Evolutionary conservation across 2,888 invertebrate genomes (phyloP).

Genomic region (Zootermopsis nevadensis): DNA sequence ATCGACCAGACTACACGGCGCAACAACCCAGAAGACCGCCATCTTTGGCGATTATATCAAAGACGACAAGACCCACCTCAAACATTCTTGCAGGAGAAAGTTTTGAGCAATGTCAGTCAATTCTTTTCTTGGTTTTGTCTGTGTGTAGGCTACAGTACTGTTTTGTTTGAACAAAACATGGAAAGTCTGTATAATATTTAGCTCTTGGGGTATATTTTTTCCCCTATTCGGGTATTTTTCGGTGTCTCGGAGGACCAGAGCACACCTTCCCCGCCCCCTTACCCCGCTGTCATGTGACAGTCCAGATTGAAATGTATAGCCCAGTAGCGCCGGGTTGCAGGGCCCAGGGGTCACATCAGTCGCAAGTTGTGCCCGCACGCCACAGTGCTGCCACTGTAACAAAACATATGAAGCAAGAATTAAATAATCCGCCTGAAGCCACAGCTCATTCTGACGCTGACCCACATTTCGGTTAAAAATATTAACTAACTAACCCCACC

Average conservation of each 20-base stretch:
- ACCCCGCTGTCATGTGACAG: slow-evolving; percentile 42
- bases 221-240: not conserved
- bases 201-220: not conserved
- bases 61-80: too few relatives aligned
- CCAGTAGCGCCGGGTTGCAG: slow-evolving; percentile 26
- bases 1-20: too few relatives aligned
- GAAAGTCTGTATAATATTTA: not conserved
- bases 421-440: not conserved
- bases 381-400: slow-evolving; percentile 24
- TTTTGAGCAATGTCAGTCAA: too few relatives aligned
- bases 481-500: too few relatives aligned
- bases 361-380: slow-evolving; percentile 14
- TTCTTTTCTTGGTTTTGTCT: too few relatives aligned
- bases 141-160: not conserved
- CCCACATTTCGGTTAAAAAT: too few relatives aligned
- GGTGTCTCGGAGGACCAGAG: not conserved
- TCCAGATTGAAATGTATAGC: slow-evolving; percentile 53
- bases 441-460: not conserved
- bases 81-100: too few relatives aligned
- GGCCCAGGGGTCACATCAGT: slow-evolving; percentile 52
- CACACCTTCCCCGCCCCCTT: not conserved
- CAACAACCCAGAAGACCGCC: too few relatives aligned
- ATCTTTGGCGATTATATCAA: too few relatives aligned
- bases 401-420: slow-evolving; percentile 24
- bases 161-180: not conserved